phyloP scores from a whole-genome alignment of 2,797 vertebrate species.

The Galaxias olidus region DNA sequence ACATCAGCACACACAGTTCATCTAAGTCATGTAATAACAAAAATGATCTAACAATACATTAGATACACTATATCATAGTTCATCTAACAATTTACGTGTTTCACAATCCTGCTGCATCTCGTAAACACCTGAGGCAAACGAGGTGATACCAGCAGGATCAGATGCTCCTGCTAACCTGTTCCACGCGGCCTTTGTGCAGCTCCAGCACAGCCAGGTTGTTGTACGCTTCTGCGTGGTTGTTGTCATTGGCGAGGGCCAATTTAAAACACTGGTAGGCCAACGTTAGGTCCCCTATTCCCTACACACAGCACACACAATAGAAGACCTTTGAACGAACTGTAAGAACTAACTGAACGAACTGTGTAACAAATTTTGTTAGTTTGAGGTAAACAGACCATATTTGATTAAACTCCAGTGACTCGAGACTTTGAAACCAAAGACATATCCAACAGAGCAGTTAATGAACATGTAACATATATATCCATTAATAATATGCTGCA shows the following conservation, averaged over 20 bases:
- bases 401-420: not conserved
- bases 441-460: no score
- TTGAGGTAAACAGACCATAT: not conserved
- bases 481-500: no score
- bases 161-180: conserved; percentile 79
- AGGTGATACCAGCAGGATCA: no score
- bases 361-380: conserved; percentile 7
- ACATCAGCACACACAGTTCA: no score
- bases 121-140: no score
- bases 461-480: no score
- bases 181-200: conserved; percentile 85
- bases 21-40: no score
- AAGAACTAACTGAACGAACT: conserved; percentile 2
- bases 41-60: no score
- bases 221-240: conserved; percentile 91
- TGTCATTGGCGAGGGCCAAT: conserved; percentile 89
- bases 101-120: no score
- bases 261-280: conserved; percentile 94
- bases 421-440: no score
- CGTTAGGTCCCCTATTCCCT: conserved; percentile 90
- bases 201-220: conserved; percentile 96
- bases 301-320: conserved; percentile 37
- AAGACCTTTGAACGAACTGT: not conserved
- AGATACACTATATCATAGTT: not conserved
- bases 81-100: conserved; percentile 31